A percentile compares a stretch with the other conserved stretches of the same genome.
phyloP scores from a whole-genome alignment of 1,140 invertebrate species.

The Heliconius nattereri region DNA sequence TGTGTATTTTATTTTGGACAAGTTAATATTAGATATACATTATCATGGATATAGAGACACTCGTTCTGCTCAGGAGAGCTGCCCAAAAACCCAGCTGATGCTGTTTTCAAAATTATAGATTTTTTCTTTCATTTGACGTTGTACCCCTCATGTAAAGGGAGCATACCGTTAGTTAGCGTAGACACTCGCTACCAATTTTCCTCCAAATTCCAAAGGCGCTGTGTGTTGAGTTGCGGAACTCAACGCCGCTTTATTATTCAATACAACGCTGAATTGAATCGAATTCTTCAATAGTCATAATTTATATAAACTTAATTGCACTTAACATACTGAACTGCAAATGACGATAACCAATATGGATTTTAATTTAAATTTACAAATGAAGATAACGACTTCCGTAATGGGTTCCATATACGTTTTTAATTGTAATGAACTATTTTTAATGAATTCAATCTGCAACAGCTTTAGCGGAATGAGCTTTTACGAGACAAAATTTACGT shows the following conservation, averaged over 20 bases:
- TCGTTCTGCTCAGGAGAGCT: no score
- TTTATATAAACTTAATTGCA: not conserved
- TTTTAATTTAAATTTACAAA: slow-evolving; percentile 10
- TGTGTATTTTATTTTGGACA: not conserved
- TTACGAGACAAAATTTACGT: not conserved
- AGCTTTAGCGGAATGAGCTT: not conserved
- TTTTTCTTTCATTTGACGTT: no score
- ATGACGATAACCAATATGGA: not conserved
- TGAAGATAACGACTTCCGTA: not conserved
- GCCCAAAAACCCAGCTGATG: no score
- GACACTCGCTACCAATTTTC: no score
- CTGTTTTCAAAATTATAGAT: no score
- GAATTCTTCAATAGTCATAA: not conserved
- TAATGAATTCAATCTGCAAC: slow-evolving; percentile 8
- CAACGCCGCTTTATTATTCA: no score
- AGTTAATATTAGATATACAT: not conserved
- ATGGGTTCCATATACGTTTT: not conserved
- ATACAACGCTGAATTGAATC: not conserved
- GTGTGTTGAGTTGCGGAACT: no score
- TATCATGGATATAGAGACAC: no score
- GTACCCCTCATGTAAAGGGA: no score
- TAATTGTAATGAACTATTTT: slow-evolving; percentile 13
- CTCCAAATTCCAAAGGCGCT: no score
- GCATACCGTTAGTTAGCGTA: no score
- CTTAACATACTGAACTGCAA: not conserved